phyloP scores from a whole-genome alignment of 2,797 vertebrate species.

The Enteromius anoplus region DNA sequence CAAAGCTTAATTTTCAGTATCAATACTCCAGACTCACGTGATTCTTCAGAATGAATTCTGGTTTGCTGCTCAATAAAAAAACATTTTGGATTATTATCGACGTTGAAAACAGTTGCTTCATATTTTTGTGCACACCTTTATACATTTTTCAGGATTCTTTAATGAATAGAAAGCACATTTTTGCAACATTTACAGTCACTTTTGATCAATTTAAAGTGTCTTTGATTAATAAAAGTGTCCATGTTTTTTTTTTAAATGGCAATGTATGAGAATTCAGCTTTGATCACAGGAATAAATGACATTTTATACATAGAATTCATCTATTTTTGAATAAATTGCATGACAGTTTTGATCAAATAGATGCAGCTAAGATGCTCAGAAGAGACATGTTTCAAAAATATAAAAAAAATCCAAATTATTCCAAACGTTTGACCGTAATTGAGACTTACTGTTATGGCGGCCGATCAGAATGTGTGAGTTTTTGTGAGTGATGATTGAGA shows the following conservation, averaged over 20 bases:
- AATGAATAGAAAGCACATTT: not conserved
- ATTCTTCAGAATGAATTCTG: not conserved
- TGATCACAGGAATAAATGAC: not conserved
- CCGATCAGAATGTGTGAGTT: constrained; percentile 58
- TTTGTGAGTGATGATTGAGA: constrained; percentile 25
- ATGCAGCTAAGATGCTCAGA: not conserved
- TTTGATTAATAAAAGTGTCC: not conserved
- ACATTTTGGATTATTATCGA: not conserved
- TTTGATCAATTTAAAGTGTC: not conserved
- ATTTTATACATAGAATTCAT: not conserved
- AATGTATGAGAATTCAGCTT: not conserved
- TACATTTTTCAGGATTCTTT: not conserved
- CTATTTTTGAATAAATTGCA: not conserved
- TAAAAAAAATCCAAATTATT: not conserved
- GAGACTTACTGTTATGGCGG: constrained; percentile 3
- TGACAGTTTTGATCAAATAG: not conserved
- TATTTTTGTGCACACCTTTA: not conserved
- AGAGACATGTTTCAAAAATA: not conserved
- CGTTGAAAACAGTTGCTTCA: not conserved
- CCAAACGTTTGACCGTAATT: not conserved
- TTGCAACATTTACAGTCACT: too few relatives aligned
- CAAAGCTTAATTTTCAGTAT: not conserved
- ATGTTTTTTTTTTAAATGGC: not conserved
- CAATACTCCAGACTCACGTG: not conserved
- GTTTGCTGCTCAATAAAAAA: not conserved